These are phyloP conservation scores for Drosophila trichaetosa DNA, from an alignment of 2,888 invertebrate genomes.

Conservation along the genomic window DNA sequence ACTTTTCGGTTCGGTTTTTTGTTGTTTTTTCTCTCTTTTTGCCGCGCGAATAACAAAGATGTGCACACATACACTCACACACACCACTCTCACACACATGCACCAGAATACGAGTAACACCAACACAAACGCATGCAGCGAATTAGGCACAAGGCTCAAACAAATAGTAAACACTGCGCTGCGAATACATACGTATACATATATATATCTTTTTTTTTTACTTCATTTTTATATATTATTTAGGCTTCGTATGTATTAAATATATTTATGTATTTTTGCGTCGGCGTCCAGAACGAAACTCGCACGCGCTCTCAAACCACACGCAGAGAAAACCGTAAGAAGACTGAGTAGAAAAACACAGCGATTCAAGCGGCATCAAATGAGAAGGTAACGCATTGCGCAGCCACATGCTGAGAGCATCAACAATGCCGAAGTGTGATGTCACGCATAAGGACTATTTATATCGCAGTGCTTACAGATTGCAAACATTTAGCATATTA, in stretches of 20 bases:
- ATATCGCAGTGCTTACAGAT: too few relatives aligned
- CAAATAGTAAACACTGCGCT: conserved; percentile 41
- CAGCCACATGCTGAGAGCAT: conserved; percentile 24
- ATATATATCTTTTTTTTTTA: conserved; percentile 34
- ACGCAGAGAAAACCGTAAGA: conserved; percentile 52
- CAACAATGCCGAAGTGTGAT: conserved; percentile 3
- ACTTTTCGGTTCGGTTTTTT: conserved; percentile 49
- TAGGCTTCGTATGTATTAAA: conserved; percentile 24
- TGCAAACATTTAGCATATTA: not conserved
- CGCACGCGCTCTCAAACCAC: conserved; percentile 26
- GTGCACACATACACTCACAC: conserved; percentile 6
- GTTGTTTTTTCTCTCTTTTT: conserved; percentile 42
- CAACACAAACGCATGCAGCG: conserved; percentile 31
- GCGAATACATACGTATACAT: conserved; percentile 25
- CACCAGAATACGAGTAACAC: conserved; percentile 40
- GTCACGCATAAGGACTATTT: not conserved
- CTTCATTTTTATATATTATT: conserved; percentile 44
- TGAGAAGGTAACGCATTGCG: conserved; percentile 30
- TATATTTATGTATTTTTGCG: conserved; percentile 37
- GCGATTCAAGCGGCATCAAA: conserved; percentile 5
- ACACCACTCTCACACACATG: conserved; percentile 28
- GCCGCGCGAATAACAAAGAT: conserved; percentile 63
- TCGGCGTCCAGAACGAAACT: conserved; percentile 30
- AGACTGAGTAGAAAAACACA: conserved; percentile 54
- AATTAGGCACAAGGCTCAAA: conserved; percentile 58